A percentile compares a stretch with the other conserved stretches of the same genome.
Conservation (phyloP, 2,113 vertebrate genomes). For the Labeo catla region DNA sequence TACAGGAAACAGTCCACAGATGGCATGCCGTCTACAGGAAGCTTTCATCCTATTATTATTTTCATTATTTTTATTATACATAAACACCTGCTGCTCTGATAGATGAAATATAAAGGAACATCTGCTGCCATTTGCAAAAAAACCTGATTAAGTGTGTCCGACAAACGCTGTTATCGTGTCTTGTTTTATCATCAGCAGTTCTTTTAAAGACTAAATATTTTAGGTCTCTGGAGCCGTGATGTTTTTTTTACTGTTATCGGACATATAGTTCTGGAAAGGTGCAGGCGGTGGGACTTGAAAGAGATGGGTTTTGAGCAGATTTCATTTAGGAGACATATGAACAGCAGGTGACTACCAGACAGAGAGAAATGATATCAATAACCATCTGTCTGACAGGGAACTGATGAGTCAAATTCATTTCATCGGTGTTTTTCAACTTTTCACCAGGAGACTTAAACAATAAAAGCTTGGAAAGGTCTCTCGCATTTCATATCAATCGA, state of each 20-base stretch:
- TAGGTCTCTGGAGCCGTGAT: not conserved
- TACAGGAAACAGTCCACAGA: constrained; percentile 47
- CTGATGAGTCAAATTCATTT: constrained; percentile 40
- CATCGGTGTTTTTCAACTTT: constrained; percentile 13
- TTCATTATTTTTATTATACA: constrained; percentile 7
- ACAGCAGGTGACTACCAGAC: constrained; percentile 3
- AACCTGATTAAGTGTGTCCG: constrained; percentile 31
- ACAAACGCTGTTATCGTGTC: not conserved
- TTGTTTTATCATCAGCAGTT: not conserved
- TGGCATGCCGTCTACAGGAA: constrained; percentile 46
- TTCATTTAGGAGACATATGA: constrained; percentile 11
- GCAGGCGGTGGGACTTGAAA: not conserved
- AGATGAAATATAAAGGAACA: constrained; percentile 17
- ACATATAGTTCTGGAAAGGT: not conserved
- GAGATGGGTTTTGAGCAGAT: not conserved
- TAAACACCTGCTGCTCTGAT: constrained; percentile 27
- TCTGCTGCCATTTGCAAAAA: not conserved
- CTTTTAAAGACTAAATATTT: not conserved
- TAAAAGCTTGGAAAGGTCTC: not conserved
- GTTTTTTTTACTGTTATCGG: not conserved
- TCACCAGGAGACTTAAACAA: constrained; percentile 22
- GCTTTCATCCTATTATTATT: not conserved
- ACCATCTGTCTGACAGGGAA: not conserved
- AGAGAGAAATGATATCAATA: constrained; percentile 38
- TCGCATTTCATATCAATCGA: not conserved